Evolutionary conservation across 1,140 invertebrate species (phyloP).

Genomic region (Cataglyphis hispanica): DNA sequence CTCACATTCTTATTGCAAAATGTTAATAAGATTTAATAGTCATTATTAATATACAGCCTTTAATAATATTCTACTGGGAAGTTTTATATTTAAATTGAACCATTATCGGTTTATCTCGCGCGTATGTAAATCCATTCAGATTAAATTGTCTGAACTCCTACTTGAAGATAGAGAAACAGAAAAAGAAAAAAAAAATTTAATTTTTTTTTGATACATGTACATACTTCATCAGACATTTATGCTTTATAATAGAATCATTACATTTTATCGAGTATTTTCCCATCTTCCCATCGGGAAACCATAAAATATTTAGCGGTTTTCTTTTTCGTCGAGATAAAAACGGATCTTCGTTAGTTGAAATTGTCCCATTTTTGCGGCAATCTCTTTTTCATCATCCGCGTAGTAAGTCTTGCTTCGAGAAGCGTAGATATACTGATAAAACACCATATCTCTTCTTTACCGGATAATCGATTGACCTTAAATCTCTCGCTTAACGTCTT

Average conservation of each 20-base stretch:
- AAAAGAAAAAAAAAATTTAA: no score
- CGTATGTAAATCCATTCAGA: background rate
- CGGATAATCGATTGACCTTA: conserved; percentile 55
- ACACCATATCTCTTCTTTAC: conserved; percentile 27
- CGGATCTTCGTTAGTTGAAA: conserved; percentile 31
- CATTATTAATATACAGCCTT: conserved; percentile 8
- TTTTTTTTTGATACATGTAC: no score
- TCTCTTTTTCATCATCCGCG: conserved; percentile 34
- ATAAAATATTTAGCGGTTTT: conserved; percentile 35
- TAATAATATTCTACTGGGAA: background rate
- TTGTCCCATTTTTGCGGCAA: conserved; percentile 37
- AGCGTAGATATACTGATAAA: conserved; percentile 33
- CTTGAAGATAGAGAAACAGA: background rate
- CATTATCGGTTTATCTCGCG: background rate
- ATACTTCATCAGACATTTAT: conserved; percentile 34
- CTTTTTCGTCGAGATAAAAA: background rate
- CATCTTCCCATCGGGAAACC: background rate
- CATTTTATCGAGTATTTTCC: background rate
- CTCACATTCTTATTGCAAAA: background rate
- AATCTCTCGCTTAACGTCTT: conserved; percentile 29
- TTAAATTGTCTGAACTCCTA: background rate
- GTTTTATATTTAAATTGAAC: conserved; percentile 35
- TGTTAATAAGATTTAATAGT: background rate
- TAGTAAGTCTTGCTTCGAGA: background rate
- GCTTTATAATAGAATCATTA: background rate